Evolutionary conservation across 2,113 vertebrate species (phyloP).

Genomic region (Channa argus): DNA sequence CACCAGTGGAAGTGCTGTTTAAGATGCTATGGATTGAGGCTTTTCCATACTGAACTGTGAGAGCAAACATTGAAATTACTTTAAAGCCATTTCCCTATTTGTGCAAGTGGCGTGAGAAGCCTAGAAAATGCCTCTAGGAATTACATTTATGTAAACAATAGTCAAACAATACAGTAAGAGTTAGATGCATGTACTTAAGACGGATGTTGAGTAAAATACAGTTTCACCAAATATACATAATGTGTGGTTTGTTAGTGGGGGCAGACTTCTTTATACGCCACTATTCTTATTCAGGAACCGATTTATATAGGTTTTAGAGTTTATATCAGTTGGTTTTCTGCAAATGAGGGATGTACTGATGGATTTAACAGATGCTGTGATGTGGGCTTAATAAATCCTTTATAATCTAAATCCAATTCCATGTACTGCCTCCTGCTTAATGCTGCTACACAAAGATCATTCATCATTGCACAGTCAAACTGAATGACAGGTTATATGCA

Average conservation of each 20-base stretch:
- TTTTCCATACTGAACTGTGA: neutral
- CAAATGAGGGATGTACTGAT: slow-evolving; percentile 21
- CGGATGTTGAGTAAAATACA: too few relatives aligned
- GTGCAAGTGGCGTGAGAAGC: too few relatives aligned
- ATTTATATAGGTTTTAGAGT: neutral
- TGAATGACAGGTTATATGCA: slow-evolving; percentile 4
- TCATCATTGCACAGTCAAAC: slow-evolving; percentile 7
- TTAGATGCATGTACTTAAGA: neutral
- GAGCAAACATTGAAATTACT: neutral
- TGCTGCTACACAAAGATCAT: slow-evolving; percentile 20
- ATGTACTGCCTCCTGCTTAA: slow-evolving; percentile 47
- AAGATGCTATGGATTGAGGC: neutral
- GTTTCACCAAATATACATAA: neutral
- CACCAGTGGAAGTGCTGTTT: neutral
- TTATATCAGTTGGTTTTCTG: neutral
- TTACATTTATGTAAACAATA: too few relatives aligned
- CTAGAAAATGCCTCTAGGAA: too few relatives aligned
- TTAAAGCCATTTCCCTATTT: too few relatives aligned
- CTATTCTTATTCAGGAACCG: neutral
- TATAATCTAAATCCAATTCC: slow-evolving; percentile 71
- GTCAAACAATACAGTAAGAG: neutral
- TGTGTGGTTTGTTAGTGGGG: neutral
- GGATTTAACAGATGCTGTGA: slow-evolving; percentile 60
- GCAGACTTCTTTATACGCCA: neutral
- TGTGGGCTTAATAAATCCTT: slow-evolving; percentile 68